Conservation (phyloP, 1,140 invertebrate genomes). For the Eriosoma lanigerum region DNA sequence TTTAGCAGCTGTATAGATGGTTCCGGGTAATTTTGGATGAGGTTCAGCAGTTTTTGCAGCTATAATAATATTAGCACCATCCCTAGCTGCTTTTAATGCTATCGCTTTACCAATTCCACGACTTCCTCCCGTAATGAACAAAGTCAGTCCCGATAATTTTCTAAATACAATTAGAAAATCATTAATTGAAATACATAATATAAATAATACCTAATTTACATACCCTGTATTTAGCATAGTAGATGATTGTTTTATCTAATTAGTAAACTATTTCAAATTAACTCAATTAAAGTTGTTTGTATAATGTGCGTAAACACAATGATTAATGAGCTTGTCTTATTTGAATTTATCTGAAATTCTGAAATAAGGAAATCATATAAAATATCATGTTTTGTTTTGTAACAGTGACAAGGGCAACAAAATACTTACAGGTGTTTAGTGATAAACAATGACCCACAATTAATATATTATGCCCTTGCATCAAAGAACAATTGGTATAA, state of each 20-base stretch:
- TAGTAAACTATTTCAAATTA: background rate
- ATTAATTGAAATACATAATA: background rate
- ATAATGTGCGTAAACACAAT: background rate
- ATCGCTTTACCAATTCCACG: constrained; percentile 97
- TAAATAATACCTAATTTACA: background rate
- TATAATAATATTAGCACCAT: constrained; percentile 93
- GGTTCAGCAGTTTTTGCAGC: constrained; percentile 95
- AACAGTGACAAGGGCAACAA: background rate
- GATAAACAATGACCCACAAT: background rate
- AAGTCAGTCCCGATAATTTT: constrained; percentile 61
- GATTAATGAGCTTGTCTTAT: background rate
- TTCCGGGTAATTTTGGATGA: constrained; percentile 97
- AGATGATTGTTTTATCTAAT: background rate
- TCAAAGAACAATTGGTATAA: background rate
- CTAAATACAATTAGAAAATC: background rate
- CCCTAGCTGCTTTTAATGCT: constrained; percentile 87
- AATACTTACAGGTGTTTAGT: constrained; percentile 18
- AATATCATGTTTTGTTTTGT: background rate
- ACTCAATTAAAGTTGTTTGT: background rate
- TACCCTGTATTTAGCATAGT: constrained; percentile 38
- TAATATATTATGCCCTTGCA: background rate
- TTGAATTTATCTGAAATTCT: background rate
- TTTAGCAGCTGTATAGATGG: constrained; percentile 94
- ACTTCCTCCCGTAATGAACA: constrained; percentile 96
- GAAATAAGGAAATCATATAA: background rate